Evolutionary conservation across 2,888 invertebrate genomes (phyloP).

Genomic region (Caenorhabditis doughertyi): DNA sequence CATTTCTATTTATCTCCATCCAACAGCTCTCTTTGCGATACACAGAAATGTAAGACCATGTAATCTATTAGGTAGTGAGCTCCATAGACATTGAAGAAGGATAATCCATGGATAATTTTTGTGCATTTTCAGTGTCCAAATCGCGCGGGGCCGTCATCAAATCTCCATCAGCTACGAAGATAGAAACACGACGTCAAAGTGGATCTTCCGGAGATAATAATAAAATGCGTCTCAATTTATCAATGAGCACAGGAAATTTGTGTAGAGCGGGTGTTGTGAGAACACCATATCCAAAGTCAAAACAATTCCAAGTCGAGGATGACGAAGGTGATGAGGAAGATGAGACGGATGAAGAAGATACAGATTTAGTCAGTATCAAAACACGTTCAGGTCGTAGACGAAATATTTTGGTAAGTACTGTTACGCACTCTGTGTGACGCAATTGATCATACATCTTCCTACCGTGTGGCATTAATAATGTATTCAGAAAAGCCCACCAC

Average conservation of each 20-base stretch:
- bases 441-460: background rate
- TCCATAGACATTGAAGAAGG: background rate
- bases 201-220: conserved; percentile 4
- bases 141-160: conserved; percentile 36
- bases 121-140: conserved; percentile 36
- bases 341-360: conserved; percentile 32
- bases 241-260: conserved; percentile 61
- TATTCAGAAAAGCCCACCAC: conserved; percentile 59
- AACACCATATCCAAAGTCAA: conserved; percentile 46
- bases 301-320: conserved; percentile 35
- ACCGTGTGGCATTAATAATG: background rate
- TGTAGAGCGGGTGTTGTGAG: conserved; percentile 3
- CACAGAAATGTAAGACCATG: conserved; percentile 39
- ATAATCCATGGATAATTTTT: background rate
- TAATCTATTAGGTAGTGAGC: background rate
- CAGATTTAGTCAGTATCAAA: conserved; percentile 45
- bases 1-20: conserved; percentile 69
- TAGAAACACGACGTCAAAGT: conserved; percentile 13
- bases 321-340: conserved; percentile 42
- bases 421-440: conserved; percentile 1
- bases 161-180: conserved; percentile 14
- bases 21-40: conserved; percentile 49
- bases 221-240: conserved; percentile 37
- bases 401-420: conserved; percentile 40
- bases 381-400: conserved; percentile 40